A percentile compares a stretch with the other conserved stretches of the same genome.
These are phyloP conservation scores for Malthinus flaveolus DNA, from an alignment of 2,888 invertebrate genomes.

Conservation along the genomic window DNA sequence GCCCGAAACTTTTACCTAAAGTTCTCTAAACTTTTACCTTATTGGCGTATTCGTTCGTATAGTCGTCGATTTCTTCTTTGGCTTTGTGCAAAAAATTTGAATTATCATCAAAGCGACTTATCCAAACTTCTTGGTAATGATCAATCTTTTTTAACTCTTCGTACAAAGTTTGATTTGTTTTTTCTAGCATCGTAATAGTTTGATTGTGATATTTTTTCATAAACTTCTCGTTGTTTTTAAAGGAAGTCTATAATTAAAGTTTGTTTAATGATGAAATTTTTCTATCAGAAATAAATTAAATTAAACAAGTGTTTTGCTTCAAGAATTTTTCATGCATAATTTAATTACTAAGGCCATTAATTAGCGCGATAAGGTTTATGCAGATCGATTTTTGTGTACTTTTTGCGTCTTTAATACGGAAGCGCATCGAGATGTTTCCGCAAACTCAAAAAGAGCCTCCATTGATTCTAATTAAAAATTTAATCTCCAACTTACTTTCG, in stretches of 20 bases:
- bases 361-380: too few species aligned
- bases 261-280: background rate
- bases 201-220: slow-evolving; percentile 6
- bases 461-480: background rate
- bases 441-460: background rate
- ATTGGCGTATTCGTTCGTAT: slow-evolving; percentile 46
- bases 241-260: background rate
- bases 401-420: too few species aligned
- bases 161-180: slow-evolving; percentile 9
- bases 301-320: too few species aligned
- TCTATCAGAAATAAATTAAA: slow-evolving; percentile 1
- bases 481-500: slow-evolving; percentile 39
- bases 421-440: background rate
- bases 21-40: slow-evolving; percentile 37
- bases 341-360: too few species aligned
- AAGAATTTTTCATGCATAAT: too few species aligned
- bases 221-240: slow-evolving; percentile 6
- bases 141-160: slow-evolving; percentile 4
- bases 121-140: background rate
- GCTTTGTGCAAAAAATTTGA: slow-evolving; percentile 30
- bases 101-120: slow-evolving; percentile 11
- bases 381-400: too few species aligned
- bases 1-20: too few species aligned
- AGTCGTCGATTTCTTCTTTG: slow-evolving; percentile 41
- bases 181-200: slow-evolving; percentile 7